Percentiles rank a stretch among this genome's conserved stretches.
Evolutionary conservation across 2,113 vertebrate species (phyloP).

Genomic region (Poeciliopsis occidentalis): DNA sequence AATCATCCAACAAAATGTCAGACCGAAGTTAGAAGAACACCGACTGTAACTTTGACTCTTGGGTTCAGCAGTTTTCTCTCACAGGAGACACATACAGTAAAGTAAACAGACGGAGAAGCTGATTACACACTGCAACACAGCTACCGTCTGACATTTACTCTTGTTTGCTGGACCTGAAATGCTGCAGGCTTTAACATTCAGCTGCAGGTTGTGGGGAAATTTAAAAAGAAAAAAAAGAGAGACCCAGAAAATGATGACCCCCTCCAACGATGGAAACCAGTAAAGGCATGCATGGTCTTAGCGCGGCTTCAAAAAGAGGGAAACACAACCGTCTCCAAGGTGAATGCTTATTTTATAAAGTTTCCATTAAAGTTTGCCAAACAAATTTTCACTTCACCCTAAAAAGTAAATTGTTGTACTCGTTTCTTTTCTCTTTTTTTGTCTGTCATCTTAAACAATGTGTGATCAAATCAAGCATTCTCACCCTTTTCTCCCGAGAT

Average conservation of each 20-base stretch:
- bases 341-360: neutral
- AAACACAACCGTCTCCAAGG: conserved; percentile 51
- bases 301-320: conserved; percentile 31
- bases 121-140: conserved; percentile 33
- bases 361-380: neutral
- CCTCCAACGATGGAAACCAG: conserved; percentile 26
- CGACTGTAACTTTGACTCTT: neutral
- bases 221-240: conserved; percentile 7
- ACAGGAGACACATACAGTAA: neutral
- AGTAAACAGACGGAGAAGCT: conserved; percentile 19
- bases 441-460: neutral
- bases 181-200: conserved; percentile 5
- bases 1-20: neutral
- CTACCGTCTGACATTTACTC: conserved; percentile 41
- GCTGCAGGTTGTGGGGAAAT: conserved; percentile 10
- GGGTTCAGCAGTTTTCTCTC: conserved; percentile 7
- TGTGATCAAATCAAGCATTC: conserved; percentile 33
- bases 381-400: neutral
- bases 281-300: conserved; percentile 50
- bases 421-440: neutral
- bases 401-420: neutral
- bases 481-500: conserved; percentile 77
- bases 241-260: conserved; percentile 39
- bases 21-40: neutral
- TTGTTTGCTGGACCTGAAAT: conserved; percentile 33